Evolutionary conservation across 2,888 invertebrate genomes (phyloP).

Genomic region (Diadromus collaris): DNA sequence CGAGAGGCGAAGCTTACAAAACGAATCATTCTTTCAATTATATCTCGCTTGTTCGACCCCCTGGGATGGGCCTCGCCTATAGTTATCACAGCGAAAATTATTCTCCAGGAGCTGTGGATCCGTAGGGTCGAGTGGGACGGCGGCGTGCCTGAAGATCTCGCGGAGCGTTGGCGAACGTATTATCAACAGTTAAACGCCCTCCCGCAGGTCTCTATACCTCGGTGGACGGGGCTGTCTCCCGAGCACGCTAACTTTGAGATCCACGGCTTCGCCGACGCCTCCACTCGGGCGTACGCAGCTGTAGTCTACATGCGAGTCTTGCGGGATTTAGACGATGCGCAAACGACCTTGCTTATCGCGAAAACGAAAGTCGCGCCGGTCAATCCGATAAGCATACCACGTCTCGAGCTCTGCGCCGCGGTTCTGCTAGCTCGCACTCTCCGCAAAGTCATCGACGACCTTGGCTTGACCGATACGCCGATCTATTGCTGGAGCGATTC

Average conservation of each 20-base stretch:
- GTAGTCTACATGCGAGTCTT: slow-evolving; percentile 25
- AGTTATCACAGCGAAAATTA: slow-evolving; percentile 18
- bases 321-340: neutral
- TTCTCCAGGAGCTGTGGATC: slow-evolving; percentile 40
- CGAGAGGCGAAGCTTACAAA: too few relatives aligned
- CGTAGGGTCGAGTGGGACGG: slow-evolving; percentile 32
- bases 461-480: neutral
- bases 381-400: neutral
- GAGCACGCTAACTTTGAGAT: slow-evolving; percentile 10
- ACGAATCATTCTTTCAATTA: neutral
- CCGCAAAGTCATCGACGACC: neutral
- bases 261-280: slow-evolving; percentile 47
- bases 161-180: slow-evolving; percentile 7
- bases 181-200: neutral
- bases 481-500: too few relatives aligned
- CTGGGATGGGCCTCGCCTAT: too few relatives aligned
- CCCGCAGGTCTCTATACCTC: slow-evolving; percentile 16
- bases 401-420: neutral
- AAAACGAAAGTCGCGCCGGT: neutral
- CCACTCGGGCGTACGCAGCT: too few relatives aligned
- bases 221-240: slow-evolving; percentile 31
- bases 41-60: neutral
- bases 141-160: slow-evolving; percentile 1
- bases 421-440: neutral
- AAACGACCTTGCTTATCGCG: too few relatives aligned